These are phyloP conservation scores for Lagorchestes hirsutus DNA, from an alignment of 2,797 vertebrate genomes.

Conservation along the genomic window DNA sequence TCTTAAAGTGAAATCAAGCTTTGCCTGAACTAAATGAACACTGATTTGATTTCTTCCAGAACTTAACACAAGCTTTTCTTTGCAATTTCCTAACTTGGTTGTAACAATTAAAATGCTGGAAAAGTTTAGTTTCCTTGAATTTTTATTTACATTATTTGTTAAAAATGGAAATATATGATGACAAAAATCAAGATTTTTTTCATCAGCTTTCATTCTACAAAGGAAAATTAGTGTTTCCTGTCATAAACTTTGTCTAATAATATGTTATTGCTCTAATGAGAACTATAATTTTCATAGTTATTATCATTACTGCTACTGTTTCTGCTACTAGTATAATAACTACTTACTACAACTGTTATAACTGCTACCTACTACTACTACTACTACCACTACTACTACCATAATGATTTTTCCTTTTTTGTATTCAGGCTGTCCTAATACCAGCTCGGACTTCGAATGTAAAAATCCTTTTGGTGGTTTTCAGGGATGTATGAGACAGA, in stretches of 20 bases:
- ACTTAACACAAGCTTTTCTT: not conserved
- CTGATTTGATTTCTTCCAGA: not conserved
- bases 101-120: not conserved
- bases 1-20: not conserved
- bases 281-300: not conserved
- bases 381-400: not conserved
- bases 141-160: not conserved
- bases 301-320: not conserved
- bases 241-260: no score
- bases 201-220: not conserved
- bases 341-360: not conserved
- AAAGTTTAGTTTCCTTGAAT: not conserved
- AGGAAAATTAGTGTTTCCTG: not conserved
- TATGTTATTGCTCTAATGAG: not conserved
- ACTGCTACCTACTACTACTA: not conserved
- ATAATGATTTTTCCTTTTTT: not conserved
- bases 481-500: constrained; percentile 93
- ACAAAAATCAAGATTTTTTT: not conserved
- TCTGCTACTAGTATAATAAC: not conserved
- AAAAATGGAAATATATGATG: not conserved
- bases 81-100: not conserved
- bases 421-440: constrained; percentile 90
- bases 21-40: not conserved
- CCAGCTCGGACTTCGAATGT: constrained; percentile 84
- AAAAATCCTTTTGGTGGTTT: constrained; percentile 88